Percentiles rank a stretch among this genome's conserved stretches.
These are phyloP conservation scores for Melanotaenia maccullochi DNA, from an alignment of 2,797 vertebrate genomes.

Conservation along the genomic window DNA sequence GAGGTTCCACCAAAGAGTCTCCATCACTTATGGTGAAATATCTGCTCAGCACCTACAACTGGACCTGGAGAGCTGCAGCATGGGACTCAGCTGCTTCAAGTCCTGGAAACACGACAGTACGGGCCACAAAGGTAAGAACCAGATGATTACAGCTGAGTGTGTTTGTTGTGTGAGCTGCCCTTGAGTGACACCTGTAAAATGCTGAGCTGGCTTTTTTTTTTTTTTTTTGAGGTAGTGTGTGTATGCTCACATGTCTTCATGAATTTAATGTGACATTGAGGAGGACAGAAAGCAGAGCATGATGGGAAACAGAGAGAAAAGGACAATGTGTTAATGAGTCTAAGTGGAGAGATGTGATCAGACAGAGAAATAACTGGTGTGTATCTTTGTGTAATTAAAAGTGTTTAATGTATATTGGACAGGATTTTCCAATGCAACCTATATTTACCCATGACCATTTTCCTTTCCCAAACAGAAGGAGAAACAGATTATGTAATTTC, in stretches of 20 bases:
- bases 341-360: background rate
- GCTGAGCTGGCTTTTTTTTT: slow-evolving; percentile 51
- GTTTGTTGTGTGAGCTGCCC: slow-evolving; percentile 22
- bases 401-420: too few species aligned
- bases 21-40: background rate
- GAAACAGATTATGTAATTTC: too few species aligned
- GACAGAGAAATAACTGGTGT: background rate
- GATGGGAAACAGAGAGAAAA: slow-evolving; percentile 29
- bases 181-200: slow-evolving; percentile 37
- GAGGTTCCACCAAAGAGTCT: background rate
- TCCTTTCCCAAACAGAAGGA: too few species aligned
- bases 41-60: slow-evolving; percentile 8
- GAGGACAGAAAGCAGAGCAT: slow-evolving; percentile 33
- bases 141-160: too few species aligned
- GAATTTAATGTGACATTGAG: slow-evolving; percentile 55
- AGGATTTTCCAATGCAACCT: too few species aligned
- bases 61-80: slow-evolving; percentile 69
- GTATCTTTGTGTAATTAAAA: background rate
- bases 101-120: slow-evolving; percentile 84
- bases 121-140: slow-evolving; percentile 80
- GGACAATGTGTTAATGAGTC: background rate
- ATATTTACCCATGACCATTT: too few species aligned
- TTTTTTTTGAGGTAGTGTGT: slow-evolving; percentile 5
- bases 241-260: slow-evolving; percentile 14
- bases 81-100: slow-evolving; percentile 88